Base-by-base conservation (phyloP, 2,113 vertebrate species). In the Tiliqua scincoides region DNA sequence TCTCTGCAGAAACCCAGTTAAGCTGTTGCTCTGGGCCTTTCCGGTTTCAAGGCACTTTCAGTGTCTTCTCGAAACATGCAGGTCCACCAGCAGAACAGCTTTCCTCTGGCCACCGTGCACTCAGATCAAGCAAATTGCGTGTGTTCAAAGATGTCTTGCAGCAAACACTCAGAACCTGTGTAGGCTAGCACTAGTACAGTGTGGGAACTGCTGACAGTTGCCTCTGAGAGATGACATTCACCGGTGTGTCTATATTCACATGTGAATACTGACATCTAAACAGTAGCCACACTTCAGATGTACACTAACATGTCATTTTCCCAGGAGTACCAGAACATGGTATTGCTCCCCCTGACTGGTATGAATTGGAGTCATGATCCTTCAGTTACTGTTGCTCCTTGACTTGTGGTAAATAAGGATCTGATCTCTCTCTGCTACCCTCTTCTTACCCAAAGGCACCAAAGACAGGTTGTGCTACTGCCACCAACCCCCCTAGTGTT, bases 381-480 rank as follows among this genome's bases (percentile, higher is more conserved):
- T 80, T 88, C 85, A 83, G 65, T 85, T 81, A 85, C 84, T 0
- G 9, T 79, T 72, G 27, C n/a, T 15, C 82, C 91, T 89, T 76
- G 89, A 72, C 72, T 92, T 77, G 5, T 1, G 83, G 87, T 6
- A 1, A 48, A 86, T 0, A 62, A 72, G 62, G 88, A 87, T 79
- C 82, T 74, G 2, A 63, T 15, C 21, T 43, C 25, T 62, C 3
- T 27, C 78, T 0, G 11, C n/a, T 14, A 32, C 79, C 82, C 92
- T 84, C 82, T 94, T 73, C 90, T 68, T 79, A 63, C 86, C 82
- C 84, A 91, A 71, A 85, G 94, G 89, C 94, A 91, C 96, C 96
- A 97, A 96, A 97, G 96, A 95, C 23, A 63, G 43, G 88, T 88
- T 86, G 94, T 2, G 65, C 91, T 90, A 48, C 87, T 87, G 87